Conservation (phyloP, 2,888 invertebrate species). For the Pterobdella sp. region DNA sequence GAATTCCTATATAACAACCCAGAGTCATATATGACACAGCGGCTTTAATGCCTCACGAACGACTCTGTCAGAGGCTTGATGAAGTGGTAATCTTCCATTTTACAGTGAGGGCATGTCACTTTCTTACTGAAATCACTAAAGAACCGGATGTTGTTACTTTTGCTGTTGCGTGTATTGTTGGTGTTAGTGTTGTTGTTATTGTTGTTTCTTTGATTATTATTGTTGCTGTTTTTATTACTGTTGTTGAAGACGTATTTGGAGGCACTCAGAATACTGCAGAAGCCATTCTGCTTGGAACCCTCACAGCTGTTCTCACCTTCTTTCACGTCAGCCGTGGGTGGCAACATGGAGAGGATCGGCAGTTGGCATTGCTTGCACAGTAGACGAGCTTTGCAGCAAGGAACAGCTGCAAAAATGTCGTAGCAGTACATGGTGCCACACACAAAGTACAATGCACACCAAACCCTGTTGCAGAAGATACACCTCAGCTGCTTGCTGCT, state of each 20-base stretch:
- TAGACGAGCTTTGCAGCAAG: slow-evolving; percentile 84
- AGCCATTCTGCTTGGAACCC: not conserved
- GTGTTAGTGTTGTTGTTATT: not conserved
- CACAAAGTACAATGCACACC: slow-evolving; percentile 76
- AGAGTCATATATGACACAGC: no score
- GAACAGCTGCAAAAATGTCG: slow-evolving; percentile 93
- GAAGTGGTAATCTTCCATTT: slow-evolving; percentile 82
- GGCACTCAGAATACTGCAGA: slow-evolving; percentile 4
- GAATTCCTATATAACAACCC: no score
- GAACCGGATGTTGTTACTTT: slow-evolving; percentile 60
- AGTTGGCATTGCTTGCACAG: slow-evolving; percentile 83
- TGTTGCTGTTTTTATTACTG: not conserved
- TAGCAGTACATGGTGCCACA: slow-evolving; percentile 84
- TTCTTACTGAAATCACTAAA: slow-evolving; percentile 82
- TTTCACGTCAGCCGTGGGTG: slow-evolving; percentile 44
- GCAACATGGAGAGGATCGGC: slow-evolving; percentile 44
- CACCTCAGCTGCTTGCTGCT: slow-evolving; percentile 38
- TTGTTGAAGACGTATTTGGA: not conserved
- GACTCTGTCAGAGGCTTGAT: slow-evolving; percentile 67
- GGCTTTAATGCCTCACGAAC: slow-evolving; percentile 28
- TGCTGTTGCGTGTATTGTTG: not conserved
- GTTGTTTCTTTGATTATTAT: not conserved
- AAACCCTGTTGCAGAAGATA: slow-evolving; percentile 44
- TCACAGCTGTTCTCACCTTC: not conserved
- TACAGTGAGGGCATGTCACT: slow-evolving; percentile 83